Base-by-base conservation (phyloP, 1,140 invertebrate genomes). In the Halictus rubicundus region DNA sequence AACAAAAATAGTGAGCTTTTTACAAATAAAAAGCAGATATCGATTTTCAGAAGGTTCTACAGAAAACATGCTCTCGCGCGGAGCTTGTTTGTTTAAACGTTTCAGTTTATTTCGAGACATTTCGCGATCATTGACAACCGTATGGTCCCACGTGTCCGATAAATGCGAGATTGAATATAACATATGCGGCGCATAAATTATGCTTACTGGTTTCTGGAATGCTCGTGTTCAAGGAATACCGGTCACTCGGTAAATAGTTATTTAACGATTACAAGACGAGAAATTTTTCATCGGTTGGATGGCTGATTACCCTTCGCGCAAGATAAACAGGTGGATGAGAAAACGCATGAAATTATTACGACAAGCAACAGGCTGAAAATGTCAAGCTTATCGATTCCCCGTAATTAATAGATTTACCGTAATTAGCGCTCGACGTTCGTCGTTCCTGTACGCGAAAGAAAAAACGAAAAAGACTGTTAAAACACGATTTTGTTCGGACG, bases 331-430 rank as follows among this genome's bases (percentile, higher is more conserved):
- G n/a, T 68, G 46, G 49, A 71, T 68, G 42, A 21, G 23, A 37
- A 46, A 57, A 59, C 37, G 27, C n/a, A 66, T 81, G 81, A 52
- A 81, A 64, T 78, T 68, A 82, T 74, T 59, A 46, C 52, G 70
- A 82, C 54, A 66, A 73, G n/a, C 14, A 25, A 57, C 27, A 60
- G 10, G 25, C 54, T 71, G 57, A 23, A 69, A 80, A 70, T 75
- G n/a, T 52, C 57, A 57, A 59, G 49, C 70, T 82, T 77, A 77
- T 66, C 14, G 66, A 64, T 42, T 37, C 27, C 27, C 21, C 21
- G 25, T 54, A 65, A 52, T 81, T 66, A 60, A 68, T 49, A 66
- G 23, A 68, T 54, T 63, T 59, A 23, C 64, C 37, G 68, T 21
- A 69, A 68, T 39, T 42, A 8, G 23, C 19, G 37, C 0, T 12